Base-by-base conservation (phyloP, 2,797 vertebrate species). In the Chaenodraco wilsoni region DNA sequence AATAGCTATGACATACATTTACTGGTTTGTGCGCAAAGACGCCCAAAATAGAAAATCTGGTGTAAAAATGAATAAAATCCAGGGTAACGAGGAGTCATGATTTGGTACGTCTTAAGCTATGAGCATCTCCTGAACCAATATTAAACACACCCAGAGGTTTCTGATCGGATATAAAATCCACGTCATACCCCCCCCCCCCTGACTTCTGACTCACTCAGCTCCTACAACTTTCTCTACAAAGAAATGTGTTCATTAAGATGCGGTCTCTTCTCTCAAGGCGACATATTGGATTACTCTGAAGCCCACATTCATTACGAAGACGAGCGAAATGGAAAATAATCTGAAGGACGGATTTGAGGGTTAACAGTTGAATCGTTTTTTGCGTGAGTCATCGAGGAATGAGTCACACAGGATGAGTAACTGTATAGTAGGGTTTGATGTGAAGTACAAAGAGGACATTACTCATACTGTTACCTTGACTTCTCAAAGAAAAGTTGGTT, bases 391-490 rank as follows among this genome's bases (percentile, higher is more conserved):
- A 89, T 68, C 11, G 5, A 33, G 3, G 58, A 45, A 43, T 86
- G 87, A 89, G 81, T 84, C 76, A 87, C 6, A 50, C 27, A 43
- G 51, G 75, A 80, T 71, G 72, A 86, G 65, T 72, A 75, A 85
- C 10, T 40, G 41, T 3, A 48, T 33, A 21, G 11, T 51, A 61
- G 48, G 7, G 48, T 55, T 5, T 19, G 8, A 74, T 37, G 37
- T 7, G 61, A 78, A 40, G 19, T n/a, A 61, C 15, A 17, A 62
- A 43, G 9, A 49, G 19, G 1, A 46, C 5, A 27, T 27, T 27
- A 27, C 27, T 27, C 27, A 4, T 1, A 27, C 27, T 5, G 27
- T 27, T 27, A 27, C 27, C 27, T 27, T 27, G 27, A 27, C 5
- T 27, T 27, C 27, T 27, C 27, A 27, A 27, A 27, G 4, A 27